Evolutionary conservation across 2,113 vertebrate species (phyloP), one percentile per base, ranked within the genome.

Genomic region (Ursus arctos): DNA sequence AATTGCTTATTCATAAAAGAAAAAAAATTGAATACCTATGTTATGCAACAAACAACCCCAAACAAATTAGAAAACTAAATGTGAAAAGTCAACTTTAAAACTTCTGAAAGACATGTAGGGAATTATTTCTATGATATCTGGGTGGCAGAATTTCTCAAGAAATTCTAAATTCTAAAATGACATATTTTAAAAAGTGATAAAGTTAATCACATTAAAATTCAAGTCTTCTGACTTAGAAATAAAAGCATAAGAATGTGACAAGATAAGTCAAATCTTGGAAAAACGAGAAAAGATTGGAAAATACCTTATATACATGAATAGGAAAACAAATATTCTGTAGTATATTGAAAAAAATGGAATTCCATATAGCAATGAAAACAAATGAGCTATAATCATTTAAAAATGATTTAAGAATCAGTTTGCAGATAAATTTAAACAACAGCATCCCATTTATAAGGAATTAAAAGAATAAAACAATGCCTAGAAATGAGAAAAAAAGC

Each of bases 121-220:
- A 43, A 28, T 59, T 65, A 69, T 63, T 94, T 88, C 16, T 36
- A 28, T 80, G 22, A 88, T 47, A 11, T 71, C 21, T 94, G 51
- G 31, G 4, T 80, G 15, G 11, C 22, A 80, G 22, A 88, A 28
- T 22, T 26, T 80, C 72, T 28, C 40, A 81, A 36, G 10, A 88
- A 40, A 88, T 72, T 31, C 26, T 82, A 72, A 72, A 89, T 74
- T 94, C 55, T 82, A 94, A 82, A 53, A 49, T 81, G 21, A 82
- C 3, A 14, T 31, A 14, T 94, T 28, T 16, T 16, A 61, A 81
- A 93, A 59, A 74, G 59, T 71, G 63, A 33, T 61, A 22, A 61
- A 71, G 31, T 72, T 36, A 18, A 81, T 51, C 12, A 57, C 12
- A 72, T 61, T 81, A 88, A 72, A 47, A 81, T 40, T 81, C 22